Conservation (phyloP, 1,140 invertebrate genomes). For the Aplysia californica region DNA sequence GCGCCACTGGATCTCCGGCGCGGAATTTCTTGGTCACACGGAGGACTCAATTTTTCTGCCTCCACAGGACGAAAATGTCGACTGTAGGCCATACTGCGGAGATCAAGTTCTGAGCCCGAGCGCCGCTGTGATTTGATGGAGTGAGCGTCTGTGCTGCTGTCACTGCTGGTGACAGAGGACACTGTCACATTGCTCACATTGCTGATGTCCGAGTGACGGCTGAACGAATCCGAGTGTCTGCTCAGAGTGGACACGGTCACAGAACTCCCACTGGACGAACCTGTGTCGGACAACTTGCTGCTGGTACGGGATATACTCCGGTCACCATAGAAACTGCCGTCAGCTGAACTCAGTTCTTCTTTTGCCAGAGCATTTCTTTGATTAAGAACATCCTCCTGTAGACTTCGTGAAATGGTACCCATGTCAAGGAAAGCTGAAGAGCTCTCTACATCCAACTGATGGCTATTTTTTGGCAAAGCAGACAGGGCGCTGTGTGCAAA, state of each 20-base stretch:
- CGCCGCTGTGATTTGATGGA: too few species aligned
- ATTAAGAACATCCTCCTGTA: background rate
- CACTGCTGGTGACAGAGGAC: slow-evolving; percentile 7
- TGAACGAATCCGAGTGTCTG: slow-evolving; percentile 4
- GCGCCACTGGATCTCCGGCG: too few species aligned
- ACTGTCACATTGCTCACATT: slow-evolving; percentile 1
- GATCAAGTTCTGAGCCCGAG: background rate
- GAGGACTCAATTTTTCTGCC: background rate
- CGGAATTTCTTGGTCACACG: too few species aligned
- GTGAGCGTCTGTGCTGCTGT: background rate
- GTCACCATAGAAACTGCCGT: background rate
- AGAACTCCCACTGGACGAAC: slow-evolving; percentile 11
- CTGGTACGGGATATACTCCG: background rate
- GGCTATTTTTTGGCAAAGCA: too few species aligned
- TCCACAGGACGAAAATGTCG: background rate
- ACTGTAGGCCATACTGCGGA: background rate
- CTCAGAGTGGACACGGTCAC: slow-evolving; percentile 1
- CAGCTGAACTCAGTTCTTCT: background rate
- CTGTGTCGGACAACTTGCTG: background rate
- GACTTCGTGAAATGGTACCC: slow-evolving; percentile 3
- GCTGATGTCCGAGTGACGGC: background rate
- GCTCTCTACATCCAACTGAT: background rate
- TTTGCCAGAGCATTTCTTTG: background rate
- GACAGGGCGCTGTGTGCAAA: too few species aligned
- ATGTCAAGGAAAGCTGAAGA: background rate